phyloP scores from a whole-genome alignment of 2,113 vertebrate species.

The Copsychus sechellarum region DNA sequence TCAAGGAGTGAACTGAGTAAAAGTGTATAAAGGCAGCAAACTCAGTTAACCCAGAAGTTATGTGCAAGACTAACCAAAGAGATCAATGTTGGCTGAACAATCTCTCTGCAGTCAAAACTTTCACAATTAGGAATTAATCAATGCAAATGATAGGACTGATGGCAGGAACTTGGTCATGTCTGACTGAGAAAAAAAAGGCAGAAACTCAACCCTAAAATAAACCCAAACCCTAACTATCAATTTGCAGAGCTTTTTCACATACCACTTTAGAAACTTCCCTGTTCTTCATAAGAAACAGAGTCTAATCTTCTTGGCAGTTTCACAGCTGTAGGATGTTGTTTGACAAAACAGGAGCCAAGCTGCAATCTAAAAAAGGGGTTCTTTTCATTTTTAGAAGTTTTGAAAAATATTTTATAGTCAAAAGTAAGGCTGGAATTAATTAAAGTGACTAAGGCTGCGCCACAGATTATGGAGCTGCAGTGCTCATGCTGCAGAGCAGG shows the following conservation, averaged over 20 bases:
- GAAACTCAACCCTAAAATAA: not conserved
- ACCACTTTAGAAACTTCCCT: not conserved
- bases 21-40: not conserved
- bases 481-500: not conserved
- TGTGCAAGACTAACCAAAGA: not conserved
- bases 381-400: constrained; percentile 7
- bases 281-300: not conserved
- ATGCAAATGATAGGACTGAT: not conserved
- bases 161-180: not conserved
- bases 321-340: not conserved
- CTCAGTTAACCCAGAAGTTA: not conserved
- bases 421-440: not conserved
- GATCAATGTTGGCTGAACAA: not conserved
- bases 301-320: not conserved
- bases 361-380: not conserved
- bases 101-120: not conserved
- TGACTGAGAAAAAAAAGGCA: not conserved
- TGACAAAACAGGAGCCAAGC: not conserved
- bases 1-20: not conserved
- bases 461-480: not conserved
- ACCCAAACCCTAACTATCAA: not conserved
- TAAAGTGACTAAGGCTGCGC: not conserved
- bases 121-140: not conserved
- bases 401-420: constrained; percentile 16
- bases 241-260: not conserved